phyloP scores from a whole-genome alignment of 2,888 invertebrate genomes.

The Dichetophora obliterata region DNA sequence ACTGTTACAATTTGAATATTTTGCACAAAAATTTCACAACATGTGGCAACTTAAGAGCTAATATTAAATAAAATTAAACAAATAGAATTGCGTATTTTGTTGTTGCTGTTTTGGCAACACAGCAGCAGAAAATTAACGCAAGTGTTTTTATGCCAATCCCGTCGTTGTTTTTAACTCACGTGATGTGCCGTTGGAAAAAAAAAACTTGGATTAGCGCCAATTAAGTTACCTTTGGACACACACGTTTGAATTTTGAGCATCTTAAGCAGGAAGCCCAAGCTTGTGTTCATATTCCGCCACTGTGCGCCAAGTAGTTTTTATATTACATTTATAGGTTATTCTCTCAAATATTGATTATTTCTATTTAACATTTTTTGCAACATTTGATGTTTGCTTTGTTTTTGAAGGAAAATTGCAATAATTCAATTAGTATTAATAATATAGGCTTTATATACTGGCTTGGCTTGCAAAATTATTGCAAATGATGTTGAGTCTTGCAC shows the following conservation, averaged over 20 bases:
- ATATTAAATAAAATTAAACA: conserved; percentile 20
- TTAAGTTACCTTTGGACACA: not conserved
- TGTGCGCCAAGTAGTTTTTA: not conserved
- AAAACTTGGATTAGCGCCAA: not conserved
- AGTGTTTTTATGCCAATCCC: not conserved
- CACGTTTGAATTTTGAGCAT: not conserved
- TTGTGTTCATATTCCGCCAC: not conserved
- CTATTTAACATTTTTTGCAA: conserved; percentile 1
- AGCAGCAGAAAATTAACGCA: too few species aligned
- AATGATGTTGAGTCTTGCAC: conserved; percentile 88
- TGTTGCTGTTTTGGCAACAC: too few species aligned
- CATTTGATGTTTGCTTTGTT: not conserved
- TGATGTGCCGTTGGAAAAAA: not conserved
- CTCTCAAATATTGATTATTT: not conserved
- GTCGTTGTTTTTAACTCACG: conserved; percentile 7
- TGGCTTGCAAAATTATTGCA: conserved; percentile 65
- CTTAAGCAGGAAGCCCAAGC: not conserved
- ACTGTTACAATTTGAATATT: not conserved
- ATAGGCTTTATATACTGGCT: not conserved
- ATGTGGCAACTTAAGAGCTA: conserved; percentile 20
- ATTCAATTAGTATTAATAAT: not conserved
- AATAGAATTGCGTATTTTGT: not conserved
- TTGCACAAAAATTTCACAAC: conserved; percentile 28
- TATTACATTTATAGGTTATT: not conserved
- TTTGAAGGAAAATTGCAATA: not conserved